These are phyloP conservation scores for Cossypha dichroa DNA, from an alignment of 2,797 vertebrate genomes.

Conservation along the genomic window DNA sequence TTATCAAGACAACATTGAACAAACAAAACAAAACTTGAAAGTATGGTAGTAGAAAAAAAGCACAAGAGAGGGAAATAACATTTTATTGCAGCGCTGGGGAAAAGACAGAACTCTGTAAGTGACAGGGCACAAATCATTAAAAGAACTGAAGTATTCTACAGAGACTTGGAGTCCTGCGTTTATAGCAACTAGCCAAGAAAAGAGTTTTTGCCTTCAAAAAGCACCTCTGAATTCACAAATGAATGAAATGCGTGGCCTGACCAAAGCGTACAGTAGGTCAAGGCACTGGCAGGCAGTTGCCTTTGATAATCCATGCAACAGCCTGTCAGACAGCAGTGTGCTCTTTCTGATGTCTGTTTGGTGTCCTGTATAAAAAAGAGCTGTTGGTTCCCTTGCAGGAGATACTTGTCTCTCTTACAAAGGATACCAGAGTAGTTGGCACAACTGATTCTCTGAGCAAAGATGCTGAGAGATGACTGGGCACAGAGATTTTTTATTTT, in stretches of 20 bases:
- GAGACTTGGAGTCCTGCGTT: constrained; percentile 47
- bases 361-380: constrained; percentile 41
- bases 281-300: constrained; percentile 45
- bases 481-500: not conserved
- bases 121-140: constrained; percentile 60
- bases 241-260: constrained; percentile 53
- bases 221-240: constrained; percentile 54
- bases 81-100: constrained; percentile 32
- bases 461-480: not conserved
- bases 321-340: constrained; percentile 47
- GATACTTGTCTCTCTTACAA: constrained; percentile 13
- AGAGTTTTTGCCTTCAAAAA: constrained; percentile 56
- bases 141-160: constrained; percentile 59
- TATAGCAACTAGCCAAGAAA: constrained; percentile 47
- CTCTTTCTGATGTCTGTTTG: constrained; percentile 50
- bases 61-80: constrained; percentile 6
- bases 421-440: not conserved
- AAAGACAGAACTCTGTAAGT: constrained; percentile 26
- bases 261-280: constrained; percentile 50
- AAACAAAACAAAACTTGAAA: constrained; percentile 47
- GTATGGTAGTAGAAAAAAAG: constrained; percentile 1
- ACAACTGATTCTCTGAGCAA: not conserved
- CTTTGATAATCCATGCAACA: constrained; percentile 57
- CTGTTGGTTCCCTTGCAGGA: constrained; percentile 19
- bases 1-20: constrained; percentile 29